Evolutionary conservation across 2,888 invertebrate genomes (phyloP).

Genomic region (Drosophila anomelani): DNA sequence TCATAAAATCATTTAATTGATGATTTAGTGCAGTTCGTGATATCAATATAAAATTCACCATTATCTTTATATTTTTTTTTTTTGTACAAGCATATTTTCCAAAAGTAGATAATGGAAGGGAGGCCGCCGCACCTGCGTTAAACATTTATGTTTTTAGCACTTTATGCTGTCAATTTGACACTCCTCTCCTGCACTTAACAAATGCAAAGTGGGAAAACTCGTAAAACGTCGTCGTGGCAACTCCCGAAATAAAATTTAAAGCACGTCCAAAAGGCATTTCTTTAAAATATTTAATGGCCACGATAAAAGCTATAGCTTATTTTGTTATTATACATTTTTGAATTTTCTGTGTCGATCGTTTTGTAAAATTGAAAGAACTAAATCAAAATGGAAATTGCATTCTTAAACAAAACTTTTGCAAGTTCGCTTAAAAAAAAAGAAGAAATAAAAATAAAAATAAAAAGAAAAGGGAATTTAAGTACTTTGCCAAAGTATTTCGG

Average conservation of each 20-base stretch:
- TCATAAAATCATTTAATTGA: constrained; percentile 70
- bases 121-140: constrained; percentile 23
- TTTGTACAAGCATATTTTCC: constrained; percentile 25
- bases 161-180: constrained; percentile 47
- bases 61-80: constrained; percentile 16
- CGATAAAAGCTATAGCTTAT: background rate
- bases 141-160: constrained; percentile 44
- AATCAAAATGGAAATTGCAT: constrained; percentile 75
- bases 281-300: constrained; percentile 7
- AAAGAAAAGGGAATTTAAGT: constrained; percentile 57
- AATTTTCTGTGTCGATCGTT: background rate
- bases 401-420: constrained; percentile 56
- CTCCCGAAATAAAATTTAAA: constrained; percentile 23
- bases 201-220: constrained; percentile 38
- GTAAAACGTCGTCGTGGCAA: constrained; percentile 18
- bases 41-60: constrained; percentile 42
- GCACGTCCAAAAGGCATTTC: constrained; percentile 21
- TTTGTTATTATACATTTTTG: background rate
- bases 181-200: constrained; percentile 27
- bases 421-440: constrained; percentile 47
- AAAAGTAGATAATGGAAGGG: background rate
- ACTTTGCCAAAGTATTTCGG: constrained; percentile 67
- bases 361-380: background rate
- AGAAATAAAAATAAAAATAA: background rate
- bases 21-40: constrained; percentile 66